Conservation (phyloP, 2,113 vertebrate genomes). For the Ivindomyrus marchei region DNA sequence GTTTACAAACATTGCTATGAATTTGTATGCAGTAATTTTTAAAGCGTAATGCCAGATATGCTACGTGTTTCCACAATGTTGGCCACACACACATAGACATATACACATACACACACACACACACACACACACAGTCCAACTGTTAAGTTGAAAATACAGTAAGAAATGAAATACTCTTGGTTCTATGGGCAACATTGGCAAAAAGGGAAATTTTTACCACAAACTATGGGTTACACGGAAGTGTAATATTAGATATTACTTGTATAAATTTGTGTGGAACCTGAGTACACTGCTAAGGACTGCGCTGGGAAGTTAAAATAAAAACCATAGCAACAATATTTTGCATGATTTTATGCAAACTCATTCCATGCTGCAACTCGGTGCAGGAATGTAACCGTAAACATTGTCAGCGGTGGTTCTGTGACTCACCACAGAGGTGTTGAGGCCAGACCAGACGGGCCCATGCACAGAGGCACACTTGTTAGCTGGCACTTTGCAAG, state of each 20-base stretch:
- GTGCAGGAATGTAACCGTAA: not conserved
- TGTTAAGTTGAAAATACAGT: not conserved
- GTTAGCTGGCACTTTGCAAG: conserved; percentile 83
- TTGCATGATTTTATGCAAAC: not conserved
- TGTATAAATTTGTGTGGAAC: not conserved
- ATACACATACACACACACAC: not conserved
- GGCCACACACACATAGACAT: not conserved
- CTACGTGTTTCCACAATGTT: not conserved
- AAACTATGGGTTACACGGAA: not conserved
- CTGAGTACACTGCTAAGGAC: not conserved
- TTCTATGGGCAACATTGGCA: not conserved
- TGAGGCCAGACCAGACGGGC: conserved; percentile 85
- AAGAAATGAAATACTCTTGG: not conserved
- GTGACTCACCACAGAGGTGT: conserved; percentile 81
- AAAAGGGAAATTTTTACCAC: not conserved
- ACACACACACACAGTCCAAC: not conserved
- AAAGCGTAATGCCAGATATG: not conserved
- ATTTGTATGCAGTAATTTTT: not conserved
- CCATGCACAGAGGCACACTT: conserved; percentile 75
- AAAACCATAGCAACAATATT: not conserved
- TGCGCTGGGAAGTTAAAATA: not conserved
- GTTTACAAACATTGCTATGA: not conserved
- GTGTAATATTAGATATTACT: not conserved
- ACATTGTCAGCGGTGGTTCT: not conserved
- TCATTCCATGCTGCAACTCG: not conserved